A percentile compares a stretch with the other conserved stretches of the same genome.
Evolutionary conservation across 2,888 invertebrate genomes (phyloP).

Genomic region (Spicauda simplicius): DNA sequence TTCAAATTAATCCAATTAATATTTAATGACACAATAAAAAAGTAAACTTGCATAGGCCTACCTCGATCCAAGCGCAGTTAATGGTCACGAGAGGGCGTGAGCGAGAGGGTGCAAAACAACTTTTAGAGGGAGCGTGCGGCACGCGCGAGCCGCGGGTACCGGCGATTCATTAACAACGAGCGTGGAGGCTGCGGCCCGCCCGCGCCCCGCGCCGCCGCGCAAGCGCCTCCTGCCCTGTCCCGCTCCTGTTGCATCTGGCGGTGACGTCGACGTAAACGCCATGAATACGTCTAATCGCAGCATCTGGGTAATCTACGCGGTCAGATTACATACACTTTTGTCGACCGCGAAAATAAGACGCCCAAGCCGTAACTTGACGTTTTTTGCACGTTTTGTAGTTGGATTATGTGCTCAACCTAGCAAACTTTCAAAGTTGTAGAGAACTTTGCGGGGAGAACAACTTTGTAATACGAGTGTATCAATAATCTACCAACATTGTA

Average conservation of each 20-base stretch:
- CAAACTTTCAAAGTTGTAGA: conserved; percentile 14
- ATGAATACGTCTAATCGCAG: conserved; percentile 79
- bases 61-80: conserved; percentile 46
- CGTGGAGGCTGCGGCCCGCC: conserved; percentile 75
- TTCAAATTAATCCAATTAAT: neutral
- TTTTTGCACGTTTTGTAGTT: conserved; percentile 7
- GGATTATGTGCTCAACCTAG: neutral
- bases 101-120: conserved; percentile 68
- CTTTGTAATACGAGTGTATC: neutral
- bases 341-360: conserved; percentile 32
- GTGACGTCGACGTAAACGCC: conserved; percentile 76
- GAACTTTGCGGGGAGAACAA: conserved; percentile 11
- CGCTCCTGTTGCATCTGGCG: conserved; percentile 83
- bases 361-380: conserved; percentile 8
- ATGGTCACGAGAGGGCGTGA: conserved; percentile 69
- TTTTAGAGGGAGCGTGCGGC: conserved; percentile 71
- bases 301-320: conserved; percentile 66
- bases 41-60: conserved; percentile 32
- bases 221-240: conserved; percentile 58
- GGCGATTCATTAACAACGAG: conserved; percentile 81
- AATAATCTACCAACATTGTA: neutral
- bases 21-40: neutral
- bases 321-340: conserved; percentile 61
- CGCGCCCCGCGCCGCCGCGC: conserved; percentile 54
- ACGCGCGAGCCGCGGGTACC: conserved; percentile 80